Conservation (phyloP, 2,797 vertebrate genomes). For the Oreochromis grahami region DNA sequence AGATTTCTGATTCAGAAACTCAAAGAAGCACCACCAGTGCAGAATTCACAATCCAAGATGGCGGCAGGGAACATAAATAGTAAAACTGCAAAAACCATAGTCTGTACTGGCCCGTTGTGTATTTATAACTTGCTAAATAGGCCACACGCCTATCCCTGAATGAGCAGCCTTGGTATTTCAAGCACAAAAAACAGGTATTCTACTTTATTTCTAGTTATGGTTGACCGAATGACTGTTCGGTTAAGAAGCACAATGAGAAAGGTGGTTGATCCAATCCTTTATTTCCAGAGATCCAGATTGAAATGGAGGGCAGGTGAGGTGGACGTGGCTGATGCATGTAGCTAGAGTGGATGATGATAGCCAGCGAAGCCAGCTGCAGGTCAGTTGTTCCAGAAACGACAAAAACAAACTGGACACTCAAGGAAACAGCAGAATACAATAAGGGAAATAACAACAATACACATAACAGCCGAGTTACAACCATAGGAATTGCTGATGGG, state of each 20-base stretch:
- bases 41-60: neutral
- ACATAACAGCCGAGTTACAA: neutral
- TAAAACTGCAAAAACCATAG: neutral
- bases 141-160: neutral
- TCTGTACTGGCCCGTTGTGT: neutral
- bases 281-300: neutral
- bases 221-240: neutral
- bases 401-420: neutral
- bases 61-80: neutral
- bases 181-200: neutral
- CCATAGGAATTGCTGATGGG: neutral
- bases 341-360: neutral
- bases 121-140: neutral
- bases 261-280: neutral
- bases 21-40: neutral
- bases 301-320: neutral
- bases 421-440: neutral
- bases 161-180: neutral
- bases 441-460: neutral
- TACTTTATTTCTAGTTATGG: neutral
- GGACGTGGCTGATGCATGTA: neutral
- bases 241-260: accelerated
- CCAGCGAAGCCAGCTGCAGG: neutral
- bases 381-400: accelerated
- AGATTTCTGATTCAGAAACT: neutral